Evolutionary conservation across 2,888 invertebrate species (phyloP), one percentile per base, ranked within the genome.

Genomic region (Pandemis heparana): DNA sequence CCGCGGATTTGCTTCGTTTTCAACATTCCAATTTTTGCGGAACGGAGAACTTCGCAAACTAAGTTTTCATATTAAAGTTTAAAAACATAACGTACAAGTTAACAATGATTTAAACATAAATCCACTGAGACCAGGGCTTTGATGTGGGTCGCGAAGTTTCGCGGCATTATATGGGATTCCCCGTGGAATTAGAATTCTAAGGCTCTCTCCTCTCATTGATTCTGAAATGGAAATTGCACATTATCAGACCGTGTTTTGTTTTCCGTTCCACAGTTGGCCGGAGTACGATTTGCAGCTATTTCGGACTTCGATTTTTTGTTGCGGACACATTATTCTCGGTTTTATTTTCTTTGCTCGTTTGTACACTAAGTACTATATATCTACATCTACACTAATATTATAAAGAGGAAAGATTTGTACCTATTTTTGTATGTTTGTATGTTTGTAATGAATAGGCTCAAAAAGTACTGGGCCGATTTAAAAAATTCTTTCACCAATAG

Each of bases 181-280:
- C 72, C 5, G 9, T 39, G 53, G 72, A 68, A 68, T 68, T 73
- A 43, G 10, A 53, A 67, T 67, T 72, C 46, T 16, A 53, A 72
- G 62, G 53, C 72, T 46, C 38, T 32, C n/a, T 3, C 63, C 63
- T 56, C 18, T 53, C 39, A 73, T 68, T 73, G 53, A 68, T 63
- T 67, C 60, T 38, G 16, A 51, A 66, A 53, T 61, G 61, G 53
- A 60, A 63, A 56, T 61, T 18, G 6, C 60, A 56, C 23, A 56
- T 56, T 56, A 23, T 23, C 56, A 56, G 56, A 12, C 10, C 56
- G 56, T 23, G 56, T 56, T 56, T 56, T 56, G 56, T 23, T 56
- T 56, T 53, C n/a, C 12, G 23, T 56, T 32, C 23, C 56, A 12
- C 56, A 10, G 56, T 56, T 56, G 23, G 5, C 7, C 18, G 16